Conservation (phyloP, 2,797 vertebrate genomes). For the Smutsia gigantea region DNA sequence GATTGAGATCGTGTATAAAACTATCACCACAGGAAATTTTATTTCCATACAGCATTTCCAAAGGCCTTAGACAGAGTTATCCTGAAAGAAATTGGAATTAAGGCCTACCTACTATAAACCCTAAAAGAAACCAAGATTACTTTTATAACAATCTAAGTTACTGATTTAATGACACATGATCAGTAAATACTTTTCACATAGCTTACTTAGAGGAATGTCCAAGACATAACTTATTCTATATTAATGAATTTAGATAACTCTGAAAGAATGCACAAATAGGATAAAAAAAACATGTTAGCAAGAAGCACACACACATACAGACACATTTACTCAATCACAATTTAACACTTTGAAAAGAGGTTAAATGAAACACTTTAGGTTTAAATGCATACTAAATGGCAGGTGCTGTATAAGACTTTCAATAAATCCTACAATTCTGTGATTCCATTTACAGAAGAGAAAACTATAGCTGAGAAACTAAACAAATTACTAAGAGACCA, state of each 20-base stretch:
- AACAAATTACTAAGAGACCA: neutral
- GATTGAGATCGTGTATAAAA: neutral
- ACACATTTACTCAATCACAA: neutral
- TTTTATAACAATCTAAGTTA: neutral
- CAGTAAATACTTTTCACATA: neutral
- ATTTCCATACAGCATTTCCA: neutral
- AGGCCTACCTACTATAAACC: neutral
- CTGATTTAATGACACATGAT: neutral
- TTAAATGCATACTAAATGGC: neutral
- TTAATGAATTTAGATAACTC: neutral
- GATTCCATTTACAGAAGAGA: neutral
- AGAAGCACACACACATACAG: neutral
- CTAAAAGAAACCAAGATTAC: neutral
- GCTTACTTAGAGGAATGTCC: neutral
- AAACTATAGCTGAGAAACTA: neutral
- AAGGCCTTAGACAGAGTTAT: neutral
- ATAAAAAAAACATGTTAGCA: neutral
- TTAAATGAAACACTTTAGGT: neutral
- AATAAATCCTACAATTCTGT: neutral
- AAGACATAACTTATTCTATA: neutral
- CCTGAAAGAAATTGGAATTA: neutral
- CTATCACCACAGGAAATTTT: neutral
- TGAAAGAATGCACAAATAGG: neutral
- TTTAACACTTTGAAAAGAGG: neutral
- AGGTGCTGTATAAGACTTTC: neutral